Evolutionary conservation across 92 coral and sea anemone genomes (phyloP), one percentile per base, ranked within the genome.

Genomic region (Phenganax marumi): DNA sequence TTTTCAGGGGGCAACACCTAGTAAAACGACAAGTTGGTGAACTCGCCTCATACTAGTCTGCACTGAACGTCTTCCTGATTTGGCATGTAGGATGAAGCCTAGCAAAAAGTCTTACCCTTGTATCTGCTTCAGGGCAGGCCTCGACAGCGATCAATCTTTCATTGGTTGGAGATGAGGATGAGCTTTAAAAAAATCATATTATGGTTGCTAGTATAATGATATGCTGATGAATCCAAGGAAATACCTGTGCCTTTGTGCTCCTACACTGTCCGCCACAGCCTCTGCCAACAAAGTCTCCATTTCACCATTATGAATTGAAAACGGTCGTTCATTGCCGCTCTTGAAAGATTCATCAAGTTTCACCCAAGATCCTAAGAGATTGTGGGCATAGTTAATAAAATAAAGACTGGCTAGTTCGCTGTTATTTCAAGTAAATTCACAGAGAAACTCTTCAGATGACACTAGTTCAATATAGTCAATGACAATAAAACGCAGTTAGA

Each of bases 211-310:
- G 43, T 33, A 33, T 5, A 33, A 33, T 33, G 5, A 33, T 5
- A 1, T 33, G 43, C 43, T 33, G 3, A 33, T 33, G 43, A 5
- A 33, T 33, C 43, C 5, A 33, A 33, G 43, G 5, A 33, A 33
- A 33, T 33, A 25, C 52, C 57, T 58, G n/a, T 47, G 39, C 18
- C 63, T 10, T 7, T 79, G 48, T 47, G 65, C 17, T 85, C 97
- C 89, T 90, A 73, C 85, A 85, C 87, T 93, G 26, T 94, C 98
- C 13, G 86, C 97, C 10, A 92, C 98, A 17, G 98, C 98, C 78
- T 94, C 98, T 50, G 97, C 97, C 14, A 94, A 81, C 48, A 94
- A 83, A 85, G 90, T 93, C 64, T 92, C 98, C 98, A 92, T 90
- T 16, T 89, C 91, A n/a, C 97, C 98, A 75, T 94, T 90, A 25